Evolutionary conservation across 2,113 vertebrate genomes (phyloP), one percentile per base, ranked within the genome.

Genomic region (Myrmecobius fasciatus): DNA sequence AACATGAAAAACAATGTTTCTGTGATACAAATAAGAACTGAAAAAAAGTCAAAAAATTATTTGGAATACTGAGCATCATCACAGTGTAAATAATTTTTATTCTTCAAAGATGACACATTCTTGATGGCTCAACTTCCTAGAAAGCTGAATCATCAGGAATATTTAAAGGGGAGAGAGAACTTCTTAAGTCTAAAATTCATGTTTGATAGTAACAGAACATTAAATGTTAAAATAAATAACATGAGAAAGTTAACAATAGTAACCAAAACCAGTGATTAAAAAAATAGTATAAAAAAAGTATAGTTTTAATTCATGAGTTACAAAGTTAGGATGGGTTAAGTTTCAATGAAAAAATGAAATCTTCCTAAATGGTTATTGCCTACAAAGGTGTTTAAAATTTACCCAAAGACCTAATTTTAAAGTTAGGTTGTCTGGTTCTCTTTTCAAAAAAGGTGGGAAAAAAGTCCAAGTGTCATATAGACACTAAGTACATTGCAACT

Each of bases 261-360:
- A 83, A 97, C 48, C 94, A 94, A 92, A 96, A 43, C n/a, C 47
- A 83, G 83, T 3, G 9, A 94, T 36, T 25, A 36, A 67, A 67
- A 67, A 56, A 56, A 28, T n/a, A n/a, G n/a, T n/a, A n/a, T n/a
- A 48, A 51, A 51, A 95, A 94, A 95, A 91, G 36, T 91, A 48
- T 48, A 25, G 54, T n/a, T 94, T 95, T 54, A 94, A 94, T n/a
- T 92, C 92, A 22, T 60, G 46, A 94, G 52, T 94, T 4, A 94
- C 36, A 83, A 83, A 10, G 94, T 89, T 24, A 91, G 88, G 96
- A 25, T 90, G 92, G 67, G 95, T 3, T 92, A 51, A 51, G 1
- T 51, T 51, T 51, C 49, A 51, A 51, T 51, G 60, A 17, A 67
- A 67, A 67, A 67, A 36, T 93, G 22, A 83, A 43, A 83, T 75